phyloP scores from a whole-genome alignment of 2,888 invertebrate species.

The Isoperla grammatica region DNA sequence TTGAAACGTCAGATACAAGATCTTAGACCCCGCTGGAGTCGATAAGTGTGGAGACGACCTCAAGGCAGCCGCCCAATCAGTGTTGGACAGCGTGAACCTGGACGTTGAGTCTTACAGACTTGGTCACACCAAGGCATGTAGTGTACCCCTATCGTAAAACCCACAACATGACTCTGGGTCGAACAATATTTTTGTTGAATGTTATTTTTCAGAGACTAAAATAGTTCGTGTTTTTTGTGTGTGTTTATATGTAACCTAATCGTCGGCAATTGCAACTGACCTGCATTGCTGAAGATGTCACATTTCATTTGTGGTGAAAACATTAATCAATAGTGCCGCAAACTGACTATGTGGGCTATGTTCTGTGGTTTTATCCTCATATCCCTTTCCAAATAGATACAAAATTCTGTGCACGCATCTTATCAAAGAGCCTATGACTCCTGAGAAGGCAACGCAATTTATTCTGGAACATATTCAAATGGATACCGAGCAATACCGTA shows the following conservation, averaged over 20 bases:
- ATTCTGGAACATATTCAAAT: constrained; percentile 79
- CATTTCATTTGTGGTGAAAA: neutral
- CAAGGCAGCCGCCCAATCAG: constrained; percentile 75
- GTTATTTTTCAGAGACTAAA: constrained; percentile 3
- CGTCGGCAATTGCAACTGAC: neutral
- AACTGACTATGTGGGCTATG: constrained; percentile 17
- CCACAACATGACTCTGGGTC: neutral
- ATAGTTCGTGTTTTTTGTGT: neutral
- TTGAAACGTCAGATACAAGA: constrained; percentile 78
- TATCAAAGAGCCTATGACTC: constrained; percentile 64
- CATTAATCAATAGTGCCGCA: neutral
- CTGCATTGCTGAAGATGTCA: neutral
- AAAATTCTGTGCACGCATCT: constrained; percentile 97
- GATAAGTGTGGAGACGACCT: constrained; percentile 64
- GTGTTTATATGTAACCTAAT: neutral
- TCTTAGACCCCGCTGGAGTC: constrained; percentile 89
- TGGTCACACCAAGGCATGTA: constrained; percentile 97
- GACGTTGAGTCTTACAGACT: constrained; percentile 90
- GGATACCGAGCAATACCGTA: constrained; percentile 88
- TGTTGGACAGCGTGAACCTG: constrained; percentile 78
- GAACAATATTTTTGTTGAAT: neutral
- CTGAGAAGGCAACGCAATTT: constrained; percentile 73
- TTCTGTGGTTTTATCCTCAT: constrained; percentile 12
- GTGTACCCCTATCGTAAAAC: constrained; percentile 14
- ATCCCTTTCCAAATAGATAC: constrained; percentile 65